These are phyloP conservation scores for Nomia melanderi DNA, from an alignment of 1,140 invertebrate genomes.

Conservation along the genomic window DNA sequence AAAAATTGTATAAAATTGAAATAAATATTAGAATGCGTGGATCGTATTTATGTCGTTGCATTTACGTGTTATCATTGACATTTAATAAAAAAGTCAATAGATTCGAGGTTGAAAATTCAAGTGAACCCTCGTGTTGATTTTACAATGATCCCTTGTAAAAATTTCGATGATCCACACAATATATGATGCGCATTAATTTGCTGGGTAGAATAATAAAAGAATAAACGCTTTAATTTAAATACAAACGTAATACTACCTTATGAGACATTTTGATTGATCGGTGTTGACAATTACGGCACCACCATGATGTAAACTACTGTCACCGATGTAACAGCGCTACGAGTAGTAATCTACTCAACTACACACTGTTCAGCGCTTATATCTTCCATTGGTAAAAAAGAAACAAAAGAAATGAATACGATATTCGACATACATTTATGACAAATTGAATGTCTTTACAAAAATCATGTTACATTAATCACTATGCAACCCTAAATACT, in stretches of 20 bases:
- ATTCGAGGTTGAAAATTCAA: conserved; percentile 46
- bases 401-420: neutral
- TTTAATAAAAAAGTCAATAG: conserved; percentile 56
- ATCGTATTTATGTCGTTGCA: neutral
- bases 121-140: conserved; percentile 4
- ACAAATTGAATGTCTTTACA: neutral
- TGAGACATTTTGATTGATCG: conserved; percentile 67
- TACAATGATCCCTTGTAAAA: neutral
- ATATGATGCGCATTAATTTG: too few species aligned
- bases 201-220: neutral
- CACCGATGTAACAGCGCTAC: conserved; percentile 12
- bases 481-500: neutral
- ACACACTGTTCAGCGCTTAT: neutral
- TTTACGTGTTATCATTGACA: neutral
- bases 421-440: neutral
- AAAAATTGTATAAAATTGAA: too few species aligned
- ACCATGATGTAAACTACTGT: conserved; percentile 66
- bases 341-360: neutral
- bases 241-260: conserved; percentile 53
- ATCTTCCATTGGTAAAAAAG: conserved; percentile 2
- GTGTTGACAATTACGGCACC: conserved; percentile 60
- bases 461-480: neutral
- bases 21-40: neutral
- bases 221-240: neutral
- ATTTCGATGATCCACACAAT: neutral